These are phyloP conservation scores for Lycaena phlaeas DNA, from an alignment of 2,888 invertebrate genomes.

Conservation along the genomic window DNA sequence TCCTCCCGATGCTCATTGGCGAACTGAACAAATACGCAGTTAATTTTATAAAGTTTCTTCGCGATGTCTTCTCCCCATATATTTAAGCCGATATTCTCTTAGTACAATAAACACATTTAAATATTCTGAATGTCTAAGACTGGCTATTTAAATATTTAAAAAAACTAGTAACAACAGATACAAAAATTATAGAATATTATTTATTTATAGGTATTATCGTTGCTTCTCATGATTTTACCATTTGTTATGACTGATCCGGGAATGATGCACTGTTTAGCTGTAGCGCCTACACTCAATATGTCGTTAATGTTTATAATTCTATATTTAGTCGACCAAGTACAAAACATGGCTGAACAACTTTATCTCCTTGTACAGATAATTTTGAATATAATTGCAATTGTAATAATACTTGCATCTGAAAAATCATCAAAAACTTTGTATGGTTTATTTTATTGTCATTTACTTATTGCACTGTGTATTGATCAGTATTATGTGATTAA, in stretches of 20 bases:
- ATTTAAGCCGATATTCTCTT: too few species aligned
- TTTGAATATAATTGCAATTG: constrained; percentile 31
- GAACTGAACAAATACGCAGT: too few species aligned
- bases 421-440: constrained; percentile 33
- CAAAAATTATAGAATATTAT: constrained; percentile 29
- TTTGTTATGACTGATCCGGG: constrained; percentile 40
- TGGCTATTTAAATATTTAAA: too few species aligned
- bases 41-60: too few species aligned
- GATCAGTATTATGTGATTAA: constrained; percentile 44
- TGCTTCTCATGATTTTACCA: constrained; percentile 57
- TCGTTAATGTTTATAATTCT: constrained; percentile 53
- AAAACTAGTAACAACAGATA: too few species aligned
- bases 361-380: constrained; percentile 40
- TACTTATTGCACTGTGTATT: constrained; percentile 43
- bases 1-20: too few species aligned
- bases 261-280: constrained; percentile 47
- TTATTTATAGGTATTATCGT: constrained; percentile 63
- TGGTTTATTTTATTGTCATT: constrained; percentile 47
- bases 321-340: constrained; percentile 62
- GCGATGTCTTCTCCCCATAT: too few species aligned
- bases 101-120: too few species aligned
- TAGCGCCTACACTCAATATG: constrained; percentile 49
- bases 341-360: constrained; percentile 53
- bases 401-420: constrained; percentile 23
- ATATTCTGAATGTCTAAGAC: too few species aligned